These are phyloP conservation scores for Mizuhopecten yessoensis DNA, from an alignment of 1,140 invertebrate species.

Conservation along the genomic window DNA sequence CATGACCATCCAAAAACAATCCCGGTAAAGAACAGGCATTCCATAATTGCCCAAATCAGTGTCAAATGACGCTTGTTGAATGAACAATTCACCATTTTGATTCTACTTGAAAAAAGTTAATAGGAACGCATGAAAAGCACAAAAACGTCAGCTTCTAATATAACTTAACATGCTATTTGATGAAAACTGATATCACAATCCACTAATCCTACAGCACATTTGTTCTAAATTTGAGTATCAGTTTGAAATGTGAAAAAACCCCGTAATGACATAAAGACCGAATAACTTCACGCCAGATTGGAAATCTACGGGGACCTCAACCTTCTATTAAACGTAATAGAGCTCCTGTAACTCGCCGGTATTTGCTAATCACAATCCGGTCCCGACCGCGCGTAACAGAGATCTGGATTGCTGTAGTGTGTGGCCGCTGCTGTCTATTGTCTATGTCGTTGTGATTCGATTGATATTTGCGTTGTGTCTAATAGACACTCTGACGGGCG, in stretches of 20 bases:
- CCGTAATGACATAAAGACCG: not conserved
- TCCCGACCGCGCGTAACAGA: not conserved
- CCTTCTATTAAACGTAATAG: not conserved
- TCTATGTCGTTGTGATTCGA: slow-evolving; percentile 12
- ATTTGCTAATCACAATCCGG: slow-evolving; percentile 21
- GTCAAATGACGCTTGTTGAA: slow-evolving; percentile 62
- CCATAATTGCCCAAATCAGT: slow-evolving; percentile 71
- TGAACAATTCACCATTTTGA: slow-evolving; percentile 49
- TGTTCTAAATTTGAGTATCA: not conserved
- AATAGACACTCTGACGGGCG: slow-evolving; percentile 9
- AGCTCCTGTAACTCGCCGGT: not conserved
- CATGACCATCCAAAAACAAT: slow-evolving; percentile 75
- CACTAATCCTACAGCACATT: not conserved
- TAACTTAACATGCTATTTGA: too few relatives aligned
- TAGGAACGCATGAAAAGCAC: not conserved
- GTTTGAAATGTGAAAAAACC: not conserved
- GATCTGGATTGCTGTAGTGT: not conserved
- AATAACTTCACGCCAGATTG: not conserved
- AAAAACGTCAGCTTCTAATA: not conserved
- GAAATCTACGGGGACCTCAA: not conserved
- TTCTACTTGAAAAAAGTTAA: not conserved
- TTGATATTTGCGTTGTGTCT: slow-evolving; percentile 21
- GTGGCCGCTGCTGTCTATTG: not conserved
- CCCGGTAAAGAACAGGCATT: slow-evolving; percentile 75
- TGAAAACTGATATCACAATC: not conserved